Evolutionary conservation across 2,113 vertebrate genomes (phyloP), one percentile per base, ranked within the genome.

Genomic region (Proteles cristata): DNA sequence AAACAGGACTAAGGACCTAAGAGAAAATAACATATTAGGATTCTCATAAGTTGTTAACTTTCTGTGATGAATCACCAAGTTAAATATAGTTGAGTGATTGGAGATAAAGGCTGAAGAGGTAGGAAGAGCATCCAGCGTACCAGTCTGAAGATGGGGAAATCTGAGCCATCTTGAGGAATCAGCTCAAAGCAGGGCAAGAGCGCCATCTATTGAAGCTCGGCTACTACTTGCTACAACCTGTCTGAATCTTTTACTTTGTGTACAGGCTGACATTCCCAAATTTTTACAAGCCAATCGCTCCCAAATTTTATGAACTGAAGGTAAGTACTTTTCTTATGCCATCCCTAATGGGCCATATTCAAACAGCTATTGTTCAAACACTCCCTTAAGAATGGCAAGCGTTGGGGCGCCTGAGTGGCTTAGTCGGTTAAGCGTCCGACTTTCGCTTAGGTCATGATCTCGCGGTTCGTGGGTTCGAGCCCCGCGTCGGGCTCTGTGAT

Each of bases 121-220:
- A 7, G 25, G 11, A 65, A 25, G 53, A 39, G 6, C 21, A 35
- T 65, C 43, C 76, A 9, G 17, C 3, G 7, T 9, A 7, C 4
- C 10, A 11, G n/a, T 39, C 11, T 58, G 66, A 35, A 80, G 69
- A 74, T 5, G 33, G 39, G 43, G 63, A 76, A 94, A 71, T 84
- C 33, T 35, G 69, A 85, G 77, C 58, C 61, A 71, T 25, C 5
- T 14, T 35, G 4, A 90, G 50, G 21, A 50, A 14, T 65, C 48
- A 85, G 61, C 69, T 93, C 94, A 96, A 96, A 94, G 83, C 77
- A 96, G 88, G 82, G 17, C 14, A 92, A 92, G 43, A 88, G 80
- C 19, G 92, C 96, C 96, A 92, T 83, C 97, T 95, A 94, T 89
- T 90, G 96, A 97, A 85, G 35, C 8, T 92, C 68, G 17, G 76